A percentile compares a stretch with the other conserved stretches of the same genome.
Evolutionary conservation across 2,888 invertebrate genomes (phyloP).

Genomic region (Saturnia pavonia): DNA sequence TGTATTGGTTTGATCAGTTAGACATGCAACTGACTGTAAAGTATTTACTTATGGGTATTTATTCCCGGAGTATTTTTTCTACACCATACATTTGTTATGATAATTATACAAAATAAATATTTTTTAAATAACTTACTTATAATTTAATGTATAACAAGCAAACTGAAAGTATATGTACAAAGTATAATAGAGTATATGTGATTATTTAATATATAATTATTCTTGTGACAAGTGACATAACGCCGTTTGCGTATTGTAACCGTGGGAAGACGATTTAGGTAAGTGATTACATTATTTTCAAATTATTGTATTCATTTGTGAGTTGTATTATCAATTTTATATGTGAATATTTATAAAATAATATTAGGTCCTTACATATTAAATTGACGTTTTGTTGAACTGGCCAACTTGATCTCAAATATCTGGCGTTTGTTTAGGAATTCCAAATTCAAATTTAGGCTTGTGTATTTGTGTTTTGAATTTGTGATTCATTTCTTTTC

Average conservation of each 20-base stretch:
- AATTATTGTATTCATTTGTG: constrained; percentile 35
- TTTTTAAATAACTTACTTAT: constrained; percentile 25
- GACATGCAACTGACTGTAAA: not conserved
- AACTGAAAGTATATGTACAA: constrained; percentile 46
- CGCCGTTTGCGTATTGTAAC: constrained; percentile 39
- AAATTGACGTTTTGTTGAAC: too few species aligned
- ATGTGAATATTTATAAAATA: constrained; percentile 15
- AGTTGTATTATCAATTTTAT: constrained; percentile 28
- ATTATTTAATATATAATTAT: constrained; percentile 27
- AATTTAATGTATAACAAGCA: constrained; percentile 1
- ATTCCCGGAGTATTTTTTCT: not conserved
- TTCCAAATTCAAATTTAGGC: too few species aligned
- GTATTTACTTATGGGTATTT: not conserved
- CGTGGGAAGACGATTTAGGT: constrained; percentile 54
- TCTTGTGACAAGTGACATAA: constrained; percentile 52
- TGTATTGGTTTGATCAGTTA: not conserved
- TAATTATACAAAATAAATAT: not conserved
- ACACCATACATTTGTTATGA: not conserved
- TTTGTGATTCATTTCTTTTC: too few species aligned
- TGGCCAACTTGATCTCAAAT: too few species aligned
- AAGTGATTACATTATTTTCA: constrained; percentile 40
- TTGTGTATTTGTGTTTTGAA: too few species aligned
- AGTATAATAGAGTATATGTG: constrained; percentile 23
- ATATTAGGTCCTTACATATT: too few species aligned
- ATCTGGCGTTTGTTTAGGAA: too few species aligned